Evolutionary conservation across 1,140 invertebrate species (phyloP).

Genomic region (Drosophila murphyi): DNA sequence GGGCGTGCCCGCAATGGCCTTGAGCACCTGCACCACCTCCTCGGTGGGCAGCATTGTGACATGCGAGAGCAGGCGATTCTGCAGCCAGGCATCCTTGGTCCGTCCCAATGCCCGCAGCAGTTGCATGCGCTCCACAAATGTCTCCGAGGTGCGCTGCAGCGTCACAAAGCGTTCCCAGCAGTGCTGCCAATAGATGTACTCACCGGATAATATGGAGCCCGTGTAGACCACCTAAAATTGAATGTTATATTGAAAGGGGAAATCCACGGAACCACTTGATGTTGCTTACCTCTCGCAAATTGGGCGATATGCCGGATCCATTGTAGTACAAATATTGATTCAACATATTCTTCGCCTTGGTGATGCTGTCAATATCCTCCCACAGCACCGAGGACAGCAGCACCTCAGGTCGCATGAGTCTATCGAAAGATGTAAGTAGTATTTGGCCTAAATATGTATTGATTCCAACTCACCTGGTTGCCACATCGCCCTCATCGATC

Average conservation of each 20-base stretch:
- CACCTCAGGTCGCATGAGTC: constrained; percentile 80
- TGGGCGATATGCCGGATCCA: constrained; percentile 74
- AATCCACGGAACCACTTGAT: no score
- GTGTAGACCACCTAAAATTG: constrained; percentile 77
- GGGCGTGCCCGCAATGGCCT: constrained; percentile 88
- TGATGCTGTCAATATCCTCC: constrained; percentile 83
- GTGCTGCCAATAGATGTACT: constrained; percentile 90
- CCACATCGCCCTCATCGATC: constrained; percentile 88
- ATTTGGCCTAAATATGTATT: background rate
- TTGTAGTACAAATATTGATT: constrained; percentile 80
- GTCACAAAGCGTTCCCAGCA: constrained; percentile 88
- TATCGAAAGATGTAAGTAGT: background rate
- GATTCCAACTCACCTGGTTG: constrained; percentile 86
- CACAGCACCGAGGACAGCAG: constrained; percentile 79
- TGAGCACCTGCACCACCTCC: constrained; percentile 89
- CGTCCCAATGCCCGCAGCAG: constrained; percentile 89
- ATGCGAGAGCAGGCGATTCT: constrained; percentile 90
- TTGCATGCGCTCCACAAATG: constrained; percentile 89
- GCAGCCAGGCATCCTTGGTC: constrained; percentile 89
- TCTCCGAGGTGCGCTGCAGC: constrained; percentile 86
- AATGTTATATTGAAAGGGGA: background rate
- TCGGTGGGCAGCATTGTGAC: constrained; percentile 88
- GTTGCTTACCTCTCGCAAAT: constrained; percentile 73
- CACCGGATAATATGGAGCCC: constrained; percentile 86
- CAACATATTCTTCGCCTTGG: constrained; percentile 80